These are phyloP conservation scores for Mesorhabditis sp. DNA, from an alignment of 2,888 invertebrate genomes.

Conservation along the genomic window DNA sequence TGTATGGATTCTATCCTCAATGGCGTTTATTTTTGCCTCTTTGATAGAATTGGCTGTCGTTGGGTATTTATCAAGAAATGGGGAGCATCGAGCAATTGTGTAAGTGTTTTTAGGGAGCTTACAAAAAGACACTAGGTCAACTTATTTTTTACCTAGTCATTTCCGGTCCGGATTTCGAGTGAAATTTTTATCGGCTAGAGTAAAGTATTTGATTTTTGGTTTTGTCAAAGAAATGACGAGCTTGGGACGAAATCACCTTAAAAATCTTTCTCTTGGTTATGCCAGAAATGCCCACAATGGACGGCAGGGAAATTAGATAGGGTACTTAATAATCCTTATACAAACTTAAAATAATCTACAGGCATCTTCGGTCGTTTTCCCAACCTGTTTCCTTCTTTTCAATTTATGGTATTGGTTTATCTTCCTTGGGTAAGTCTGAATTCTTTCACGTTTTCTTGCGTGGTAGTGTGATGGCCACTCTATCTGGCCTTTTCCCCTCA, in stretches of 20 bases:
- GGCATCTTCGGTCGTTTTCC: constrained; percentile 53
- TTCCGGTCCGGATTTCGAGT: not conserved
- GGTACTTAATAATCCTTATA: constrained; percentile 15
- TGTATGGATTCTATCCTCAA: constrained; percentile 56
- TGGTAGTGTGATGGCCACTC: too few relatives aligned
- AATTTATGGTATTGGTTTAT: constrained; percentile 58
- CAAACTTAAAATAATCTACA: constrained; percentile 17
- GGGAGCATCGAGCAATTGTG: constrained; percentile 32
- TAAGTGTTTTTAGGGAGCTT: constrained; percentile 15
- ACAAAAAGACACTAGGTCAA: not conserved
- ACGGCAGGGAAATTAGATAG: constrained; percentile 55
- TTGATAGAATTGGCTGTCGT: constrained; percentile 56
- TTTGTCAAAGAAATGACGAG: constrained; percentile 10
- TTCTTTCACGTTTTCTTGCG: not conserved
- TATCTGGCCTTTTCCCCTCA: too few relatives aligned
- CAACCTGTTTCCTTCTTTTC: constrained; percentile 51
- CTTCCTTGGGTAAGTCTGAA: constrained; percentile 51
- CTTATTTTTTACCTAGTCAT: not conserved
- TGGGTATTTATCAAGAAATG: constrained; percentile 48
- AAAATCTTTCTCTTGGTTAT: constrained; percentile 48
- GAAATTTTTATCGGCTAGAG: not conserved
- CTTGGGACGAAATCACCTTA: constrained; percentile 7
- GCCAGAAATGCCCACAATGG: constrained; percentile 53
- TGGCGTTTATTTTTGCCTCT: constrained; percentile 58
- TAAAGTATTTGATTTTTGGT: not conserved